Percentiles rank a stretch among this genome's conserved stretches.
Evolutionary conservation across 2,888 invertebrate genomes (phyloP).

Genomic region (Argyresthia albistria): DNA sequence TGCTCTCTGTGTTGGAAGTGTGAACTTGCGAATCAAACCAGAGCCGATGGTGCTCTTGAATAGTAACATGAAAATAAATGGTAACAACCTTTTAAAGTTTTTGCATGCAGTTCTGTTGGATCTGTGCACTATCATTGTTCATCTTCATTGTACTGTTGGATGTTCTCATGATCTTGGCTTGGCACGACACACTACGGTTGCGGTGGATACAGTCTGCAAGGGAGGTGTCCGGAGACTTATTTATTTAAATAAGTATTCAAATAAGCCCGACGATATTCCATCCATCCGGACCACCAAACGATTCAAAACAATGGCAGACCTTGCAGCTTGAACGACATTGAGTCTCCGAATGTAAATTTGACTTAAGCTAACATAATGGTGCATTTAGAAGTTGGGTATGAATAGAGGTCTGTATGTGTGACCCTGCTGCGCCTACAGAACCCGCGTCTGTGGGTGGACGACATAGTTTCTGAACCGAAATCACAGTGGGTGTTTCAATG

Average conservation of each 20-base stretch:
- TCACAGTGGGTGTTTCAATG: constrained; percentile 68
- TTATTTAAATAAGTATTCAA: constrained; percentile 43
- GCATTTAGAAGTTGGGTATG: constrained; percentile 55
- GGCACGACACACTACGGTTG: constrained; percentile 42
- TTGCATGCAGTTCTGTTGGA: constrained; percentile 16
- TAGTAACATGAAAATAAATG: constrained; percentile 69
- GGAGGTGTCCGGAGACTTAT: constrained; percentile 9
- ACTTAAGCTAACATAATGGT: constrained; percentile 57
- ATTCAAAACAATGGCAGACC: constrained; percentile 60
- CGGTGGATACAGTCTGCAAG: constrained; percentile 19
- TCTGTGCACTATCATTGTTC: constrained; percentile 35
- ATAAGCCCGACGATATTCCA: constrained; percentile 41
- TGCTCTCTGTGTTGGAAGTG: background rate
- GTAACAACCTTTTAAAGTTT: constrained; percentile 43
- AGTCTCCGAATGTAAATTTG: constrained; percentile 62
- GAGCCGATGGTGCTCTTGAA: constrained; percentile 63
- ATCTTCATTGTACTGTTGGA: constrained; percentile 28
- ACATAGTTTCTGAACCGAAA: constrained; percentile 61
- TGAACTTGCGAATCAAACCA: constrained; percentile 20
- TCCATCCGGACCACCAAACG: constrained; percentile 55
- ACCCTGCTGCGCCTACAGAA: constrained; percentile 71
- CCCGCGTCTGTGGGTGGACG: constrained; percentile 62
- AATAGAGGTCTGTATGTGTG: constrained; percentile 55
- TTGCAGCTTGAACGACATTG: constrained; percentile 58
- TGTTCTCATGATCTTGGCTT: constrained; percentile 60